Conservation (phyloP, 2,888 invertebrate genomes). For the Capitulum mitella region DNA sequence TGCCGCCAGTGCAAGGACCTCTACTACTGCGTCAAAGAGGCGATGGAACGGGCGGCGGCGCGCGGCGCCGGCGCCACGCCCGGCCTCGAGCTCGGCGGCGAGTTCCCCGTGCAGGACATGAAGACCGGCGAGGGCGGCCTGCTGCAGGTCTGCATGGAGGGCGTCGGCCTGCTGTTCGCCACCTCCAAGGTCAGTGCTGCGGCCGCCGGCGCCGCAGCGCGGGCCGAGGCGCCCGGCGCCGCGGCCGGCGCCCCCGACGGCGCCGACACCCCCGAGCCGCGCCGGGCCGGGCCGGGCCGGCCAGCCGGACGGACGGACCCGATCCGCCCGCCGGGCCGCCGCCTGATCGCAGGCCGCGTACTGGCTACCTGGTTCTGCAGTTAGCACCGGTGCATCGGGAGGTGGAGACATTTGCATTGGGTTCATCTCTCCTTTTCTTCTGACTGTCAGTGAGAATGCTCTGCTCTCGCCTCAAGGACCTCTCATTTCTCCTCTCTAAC, state of each 20-base stretch:
- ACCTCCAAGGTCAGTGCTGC: conserved; percentile 84
- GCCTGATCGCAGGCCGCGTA: neutral
- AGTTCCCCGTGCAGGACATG: conserved; percentile 98
- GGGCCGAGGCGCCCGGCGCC: neutral
- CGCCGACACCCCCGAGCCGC: neutral
- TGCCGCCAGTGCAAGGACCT: conserved; percentile 84
- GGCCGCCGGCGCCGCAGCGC: neutral
- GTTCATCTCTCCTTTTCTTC: conserved; percentile 21
- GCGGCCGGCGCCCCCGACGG: neutral
- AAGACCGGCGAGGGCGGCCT: conserved; percentile 94
- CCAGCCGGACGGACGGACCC: too few species aligned
- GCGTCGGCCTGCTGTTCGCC: conserved; percentile 95
- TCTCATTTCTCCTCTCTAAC: conserved; percentile 41
- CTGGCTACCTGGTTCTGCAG: neutral
- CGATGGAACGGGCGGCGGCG: conserved; percentile 81
- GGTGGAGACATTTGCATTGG: neutral
- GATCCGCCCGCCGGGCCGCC: too few species aligned
- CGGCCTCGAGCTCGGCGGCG: conserved; percentile 77
- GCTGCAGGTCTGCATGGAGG: conserved; percentile 94
- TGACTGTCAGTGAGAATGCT: conserved; percentile 38
- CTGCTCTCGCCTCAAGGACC: conserved; percentile 40
- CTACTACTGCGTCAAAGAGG: conserved; percentile 96
- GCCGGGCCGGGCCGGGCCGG: neutral
- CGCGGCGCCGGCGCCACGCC: conserved; percentile 66
- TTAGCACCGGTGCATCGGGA: neutral